Evolutionary conservation across 1,140 invertebrate genomes (phyloP).

Genomic region (Heliconius hermathena): DNA sequence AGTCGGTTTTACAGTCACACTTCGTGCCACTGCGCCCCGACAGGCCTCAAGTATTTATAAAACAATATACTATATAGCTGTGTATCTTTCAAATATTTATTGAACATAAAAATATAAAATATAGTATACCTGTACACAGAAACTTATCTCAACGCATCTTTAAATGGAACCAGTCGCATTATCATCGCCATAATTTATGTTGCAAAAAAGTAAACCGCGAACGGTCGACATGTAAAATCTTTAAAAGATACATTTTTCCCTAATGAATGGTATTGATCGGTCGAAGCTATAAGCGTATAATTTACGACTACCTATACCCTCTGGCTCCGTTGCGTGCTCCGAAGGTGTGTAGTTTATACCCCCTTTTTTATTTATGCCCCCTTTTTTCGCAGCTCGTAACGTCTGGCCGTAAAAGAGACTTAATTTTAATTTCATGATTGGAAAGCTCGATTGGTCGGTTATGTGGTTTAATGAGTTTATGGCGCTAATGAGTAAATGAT

Average conservation of each 20-base stretch:
- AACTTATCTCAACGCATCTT: conserved; percentile 27
- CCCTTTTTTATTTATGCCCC: conserved; percentile 79
- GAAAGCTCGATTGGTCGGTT: conserved; percentile 79
- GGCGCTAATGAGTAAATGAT: conserved; percentile 60
- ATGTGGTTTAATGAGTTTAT: conserved; percentile 80
- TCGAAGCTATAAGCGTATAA: conserved; percentile 68
- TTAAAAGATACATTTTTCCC: conserved; percentile 70
- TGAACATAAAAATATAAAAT: neutral
- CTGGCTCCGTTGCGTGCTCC: conserved; percentile 63
- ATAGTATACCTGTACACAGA: conserved; percentile 17
- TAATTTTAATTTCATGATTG: conserved; percentile 81
- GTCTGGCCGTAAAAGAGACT: conserved; percentile 74
- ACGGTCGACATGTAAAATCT: conserved; percentile 54
- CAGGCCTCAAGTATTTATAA: neutral
- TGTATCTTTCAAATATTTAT: neutral
- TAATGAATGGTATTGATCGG: conserved; percentile 79
- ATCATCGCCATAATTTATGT: conserved; percentile 52
- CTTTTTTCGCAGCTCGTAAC: conserved; percentile 82
- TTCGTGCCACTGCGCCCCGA: too few relatives aligned
- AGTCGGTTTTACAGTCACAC: too few relatives aligned
- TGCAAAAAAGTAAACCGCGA: conserved; percentile 58
- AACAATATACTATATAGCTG: neutral
- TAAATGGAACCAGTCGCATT: conserved; percentile 30
- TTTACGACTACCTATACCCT: conserved; percentile 68
- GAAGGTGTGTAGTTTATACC: conserved; percentile 81